Conservation (phyloP, 2,113 vertebrate genomes). For the Sus scrofa region DNA sequence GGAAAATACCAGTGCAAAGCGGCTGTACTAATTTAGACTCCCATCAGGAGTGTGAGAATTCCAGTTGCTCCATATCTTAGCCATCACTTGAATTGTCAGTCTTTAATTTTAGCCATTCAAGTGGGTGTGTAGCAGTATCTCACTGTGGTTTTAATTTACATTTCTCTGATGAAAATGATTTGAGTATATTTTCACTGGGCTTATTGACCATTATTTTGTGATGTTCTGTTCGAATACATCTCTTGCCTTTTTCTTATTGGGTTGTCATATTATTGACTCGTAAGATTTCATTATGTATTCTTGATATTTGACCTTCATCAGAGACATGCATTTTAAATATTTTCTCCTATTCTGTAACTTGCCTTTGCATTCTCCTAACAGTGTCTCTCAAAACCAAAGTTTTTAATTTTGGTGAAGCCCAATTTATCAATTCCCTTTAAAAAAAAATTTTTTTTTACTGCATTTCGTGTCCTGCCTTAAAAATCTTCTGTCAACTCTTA, state of each 20-base stretch:
- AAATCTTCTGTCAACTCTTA: neutral
- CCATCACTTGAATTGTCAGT: neutral
- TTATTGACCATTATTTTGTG: neutral
- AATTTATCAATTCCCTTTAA: neutral
- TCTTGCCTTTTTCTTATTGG: neutral
- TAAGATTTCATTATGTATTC: neutral
- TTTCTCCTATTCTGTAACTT: neutral
- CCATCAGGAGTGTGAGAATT: neutral
- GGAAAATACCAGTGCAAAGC: neutral
- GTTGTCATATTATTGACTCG: neutral
- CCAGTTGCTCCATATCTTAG: neutral
- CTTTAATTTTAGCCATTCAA: constrained; percentile 25
- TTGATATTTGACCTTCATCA: neutral
- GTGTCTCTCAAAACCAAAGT: constrained; percentile 7
- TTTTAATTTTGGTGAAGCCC: constrained; percentile 3
- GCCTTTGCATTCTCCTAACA: neutral
- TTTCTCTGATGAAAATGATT: neutral
- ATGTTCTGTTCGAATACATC: neutral
- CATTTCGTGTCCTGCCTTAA: neutral
- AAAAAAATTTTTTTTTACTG: neutral
- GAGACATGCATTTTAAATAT: neutral
- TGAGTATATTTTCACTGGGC: neutral
- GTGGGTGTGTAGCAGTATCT: neutral
- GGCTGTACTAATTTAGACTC: neutral
- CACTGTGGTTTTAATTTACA: neutral